Percentiles rank a stretch among this genome's conserved stretches.
Conservation (phyloP, 2,113 vertebrate species). For the Upupa epops region DNA sequence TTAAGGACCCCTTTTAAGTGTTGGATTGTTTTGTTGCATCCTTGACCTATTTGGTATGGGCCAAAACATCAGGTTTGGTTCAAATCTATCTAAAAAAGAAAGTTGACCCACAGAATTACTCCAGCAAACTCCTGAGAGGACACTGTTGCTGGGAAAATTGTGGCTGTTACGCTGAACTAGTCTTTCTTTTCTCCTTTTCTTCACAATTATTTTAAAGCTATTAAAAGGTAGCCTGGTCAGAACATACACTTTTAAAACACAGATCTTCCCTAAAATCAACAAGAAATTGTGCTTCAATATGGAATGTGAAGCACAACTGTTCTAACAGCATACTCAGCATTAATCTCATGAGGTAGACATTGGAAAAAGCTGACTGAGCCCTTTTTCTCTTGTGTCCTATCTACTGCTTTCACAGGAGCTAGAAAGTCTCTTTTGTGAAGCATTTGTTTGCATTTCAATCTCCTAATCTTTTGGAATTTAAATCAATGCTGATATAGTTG, state of each 20-base stretch:
- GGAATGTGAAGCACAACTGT: neutral
- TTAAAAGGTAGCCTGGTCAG: neutral
- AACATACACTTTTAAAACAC: neutral
- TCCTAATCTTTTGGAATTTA: neutral
- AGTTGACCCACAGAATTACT: neutral
- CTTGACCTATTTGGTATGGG: neutral
- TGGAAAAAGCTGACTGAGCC: neutral
- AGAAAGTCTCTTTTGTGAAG: neutral
- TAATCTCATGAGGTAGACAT: neutral
- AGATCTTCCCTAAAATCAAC: neutral
- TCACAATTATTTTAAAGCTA: neutral
- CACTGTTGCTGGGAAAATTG: neutral
- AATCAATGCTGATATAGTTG: neutral
- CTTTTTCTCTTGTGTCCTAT: neutral
- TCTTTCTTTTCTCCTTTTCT: neutral
- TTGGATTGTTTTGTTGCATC: neutral
- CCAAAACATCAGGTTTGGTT: neutral
- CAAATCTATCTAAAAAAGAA: neutral
- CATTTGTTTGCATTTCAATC: neutral
- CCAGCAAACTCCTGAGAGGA: neutral
- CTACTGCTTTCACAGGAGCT: neutral
- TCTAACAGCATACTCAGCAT: neutral
- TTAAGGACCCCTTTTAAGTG: neutral
- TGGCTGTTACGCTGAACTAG: neutral
- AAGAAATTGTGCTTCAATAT: neutral